phyloP scores from a whole-genome alignment of 2,113 vertebrate genomes.

The Corvus cornix region DNA sequence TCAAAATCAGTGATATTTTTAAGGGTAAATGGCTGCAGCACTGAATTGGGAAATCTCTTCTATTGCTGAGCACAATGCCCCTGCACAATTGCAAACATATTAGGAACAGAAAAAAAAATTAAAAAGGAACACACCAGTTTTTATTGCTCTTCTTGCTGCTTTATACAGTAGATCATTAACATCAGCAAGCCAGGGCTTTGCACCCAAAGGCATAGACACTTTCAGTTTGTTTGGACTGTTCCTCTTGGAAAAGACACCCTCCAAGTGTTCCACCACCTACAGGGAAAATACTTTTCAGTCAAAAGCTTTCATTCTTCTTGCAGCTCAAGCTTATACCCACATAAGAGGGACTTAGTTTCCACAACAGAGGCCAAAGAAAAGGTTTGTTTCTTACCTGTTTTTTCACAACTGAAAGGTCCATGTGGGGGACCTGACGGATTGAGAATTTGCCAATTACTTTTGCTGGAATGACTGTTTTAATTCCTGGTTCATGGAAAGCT shows the following conservation, averaged over 20 bases:
- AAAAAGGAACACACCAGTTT: constrained; percentile 72
- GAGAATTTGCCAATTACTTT: constrained; percentile 92
- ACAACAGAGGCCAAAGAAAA: background rate
- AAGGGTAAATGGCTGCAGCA: background rate
- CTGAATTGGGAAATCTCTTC: background rate
- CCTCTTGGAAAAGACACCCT: constrained; percentile 81
- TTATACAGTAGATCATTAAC: constrained; percentile 74
- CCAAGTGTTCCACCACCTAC: constrained; percentile 76
- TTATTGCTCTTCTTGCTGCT: constrained; percentile 83
- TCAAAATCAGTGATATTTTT: background rate
- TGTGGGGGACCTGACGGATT: constrained; percentile 87
- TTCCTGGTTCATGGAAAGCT: constrained; percentile 82
- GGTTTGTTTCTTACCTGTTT: constrained; percentile 76
- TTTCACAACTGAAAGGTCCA: constrained; percentile 80
- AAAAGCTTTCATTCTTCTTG: background rate
- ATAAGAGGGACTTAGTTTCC: background rate
- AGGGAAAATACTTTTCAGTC: background rate
- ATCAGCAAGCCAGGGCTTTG: constrained; percentile 83
- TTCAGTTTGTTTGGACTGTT: constrained; percentile 86
- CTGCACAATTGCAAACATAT: background rate
- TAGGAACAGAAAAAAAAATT: background rate
- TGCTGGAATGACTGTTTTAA: constrained; percentile 90
- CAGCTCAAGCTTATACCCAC: background rate
- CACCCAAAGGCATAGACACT: constrained; percentile 80
- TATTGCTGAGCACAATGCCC: background rate